Evolutionary conservation across 2,797 vertebrate species (phyloP).

Genomic region (Galaxias olidus): DNA sequence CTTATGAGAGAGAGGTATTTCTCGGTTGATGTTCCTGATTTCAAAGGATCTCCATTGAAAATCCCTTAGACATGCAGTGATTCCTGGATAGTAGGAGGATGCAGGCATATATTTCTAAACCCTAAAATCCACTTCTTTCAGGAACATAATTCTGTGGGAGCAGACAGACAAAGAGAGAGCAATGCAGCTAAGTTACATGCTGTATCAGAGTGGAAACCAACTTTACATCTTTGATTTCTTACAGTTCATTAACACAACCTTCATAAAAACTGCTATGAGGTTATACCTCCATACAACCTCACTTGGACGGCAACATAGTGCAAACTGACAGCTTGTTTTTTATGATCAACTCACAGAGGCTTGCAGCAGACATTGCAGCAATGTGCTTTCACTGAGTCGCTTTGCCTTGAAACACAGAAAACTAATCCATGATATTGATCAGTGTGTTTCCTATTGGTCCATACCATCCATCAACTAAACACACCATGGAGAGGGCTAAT

Average conservation of each 20-base stretch:
- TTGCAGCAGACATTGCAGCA: slow-evolving; percentile 35
- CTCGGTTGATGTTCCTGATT: too few species aligned
- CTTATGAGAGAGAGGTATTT: slow-evolving; percentile 29
- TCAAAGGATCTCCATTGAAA: background rate
- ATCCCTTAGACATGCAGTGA: background rate
- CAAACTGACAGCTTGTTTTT: slow-evolving; percentile 19
- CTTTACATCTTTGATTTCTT: too few species aligned
- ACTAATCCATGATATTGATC: slow-evolving; percentile 78
- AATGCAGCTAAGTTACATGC: too few species aligned
- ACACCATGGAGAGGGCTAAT: slow-evolving; percentile 73
- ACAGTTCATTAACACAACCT: too few species aligned
- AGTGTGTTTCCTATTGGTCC: slow-evolving; percentile 71
- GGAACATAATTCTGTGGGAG: too few species aligned
- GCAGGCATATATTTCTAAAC: too few species aligned
- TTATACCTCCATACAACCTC: too few species aligned
- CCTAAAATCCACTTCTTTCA: too few species aligned
- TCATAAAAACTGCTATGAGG: too few species aligned
- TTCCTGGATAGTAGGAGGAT: background rate
- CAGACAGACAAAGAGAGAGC: too few species aligned
- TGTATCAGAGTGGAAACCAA: too few species aligned
- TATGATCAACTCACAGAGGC: slow-evolving; percentile 21
- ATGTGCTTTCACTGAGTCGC: slow-evolving; percentile 41
- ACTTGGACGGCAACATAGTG: slow-evolving; percentile 11
- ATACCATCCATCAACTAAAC: slow-evolving; percentile 75
- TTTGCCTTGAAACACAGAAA: slow-evolving; percentile 70